A percentile compares a stretch with the other conserved stretches of the same genome.
phyloP scores from a whole-genome alignment of 2,888 invertebrate genomes.

The Aphidius colemani region DNA sequence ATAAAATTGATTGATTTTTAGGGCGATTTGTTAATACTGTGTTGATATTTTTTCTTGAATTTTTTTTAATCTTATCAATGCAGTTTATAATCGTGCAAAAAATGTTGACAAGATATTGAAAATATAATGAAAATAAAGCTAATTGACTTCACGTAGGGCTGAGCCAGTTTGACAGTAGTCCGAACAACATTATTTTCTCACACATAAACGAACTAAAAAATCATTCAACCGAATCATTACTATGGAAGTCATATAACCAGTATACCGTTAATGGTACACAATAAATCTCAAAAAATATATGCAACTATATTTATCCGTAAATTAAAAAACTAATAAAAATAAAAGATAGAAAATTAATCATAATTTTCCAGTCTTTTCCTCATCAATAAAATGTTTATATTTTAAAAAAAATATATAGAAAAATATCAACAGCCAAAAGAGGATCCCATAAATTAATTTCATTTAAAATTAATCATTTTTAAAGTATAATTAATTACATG shows the following conservation, averaged over 20 bases:
- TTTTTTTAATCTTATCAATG: no score
- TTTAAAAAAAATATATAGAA: no score
- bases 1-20: no score
- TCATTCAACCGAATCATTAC: slow-evolving; percentile 18
- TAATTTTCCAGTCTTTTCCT: no score
- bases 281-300: slow-evolving; percentile 16
- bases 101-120: not conserved
- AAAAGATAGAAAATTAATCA: no score
- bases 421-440: no score
- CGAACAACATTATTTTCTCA: slow-evolving; percentile 21
- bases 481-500: not conserved
- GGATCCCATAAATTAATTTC: no score
- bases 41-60: no score
- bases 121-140: not conserved
- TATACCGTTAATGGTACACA: slow-evolving; percentile 15
- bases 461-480: no score
- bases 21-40: no score
- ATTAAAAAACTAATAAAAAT: no score
- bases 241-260: slow-evolving; percentile 1
- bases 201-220: slow-evolving; percentile 24
- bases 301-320: not conserved
- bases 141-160: not conserved
- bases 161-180: slow-evolving; percentile 12
- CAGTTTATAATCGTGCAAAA: no score
- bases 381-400: not conserved